Conservation (phyloP, 2,797 vertebrate species). For the Sphenodon punctatus region DNA sequence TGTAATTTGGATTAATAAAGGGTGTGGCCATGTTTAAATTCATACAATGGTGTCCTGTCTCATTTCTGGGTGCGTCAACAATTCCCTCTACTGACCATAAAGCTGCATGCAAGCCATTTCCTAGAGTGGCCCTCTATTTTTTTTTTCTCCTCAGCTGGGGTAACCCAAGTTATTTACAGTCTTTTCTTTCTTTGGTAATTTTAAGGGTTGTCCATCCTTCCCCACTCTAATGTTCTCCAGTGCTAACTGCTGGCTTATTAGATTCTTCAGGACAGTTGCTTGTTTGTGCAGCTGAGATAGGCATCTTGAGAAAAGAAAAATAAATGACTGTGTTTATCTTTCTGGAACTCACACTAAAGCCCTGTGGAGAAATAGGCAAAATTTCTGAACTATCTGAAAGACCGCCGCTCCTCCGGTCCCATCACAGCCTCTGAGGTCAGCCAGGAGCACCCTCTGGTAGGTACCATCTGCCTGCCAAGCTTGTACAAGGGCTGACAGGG, state of each 20-base stretch:
- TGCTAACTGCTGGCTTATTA: constrained; percentile 48
- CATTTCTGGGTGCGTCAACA: too few relatives aligned
- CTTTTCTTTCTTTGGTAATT: background rate
- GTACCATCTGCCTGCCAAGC: too few relatives aligned
- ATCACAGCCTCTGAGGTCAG: too few relatives aligned
- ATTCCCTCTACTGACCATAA: background rate
- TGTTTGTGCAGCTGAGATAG: constrained; percentile 34
- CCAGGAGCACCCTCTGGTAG: too few relatives aligned
- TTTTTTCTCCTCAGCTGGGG: background rate
- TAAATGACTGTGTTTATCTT: background rate
- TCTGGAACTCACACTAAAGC: too few relatives aligned
- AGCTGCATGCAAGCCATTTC: background rate
- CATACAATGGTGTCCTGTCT: too few relatives aligned
- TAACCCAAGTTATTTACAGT: background rate
- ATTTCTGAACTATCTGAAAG: too few relatives aligned
- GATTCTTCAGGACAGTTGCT: background rate
- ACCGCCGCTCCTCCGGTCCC: too few relatives aligned
- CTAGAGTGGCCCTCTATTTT: background rate
- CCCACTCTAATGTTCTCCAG: background rate
- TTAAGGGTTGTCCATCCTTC: constrained; percentile 11
- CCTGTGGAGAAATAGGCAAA: too few relatives aligned
- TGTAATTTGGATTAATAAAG: too few relatives aligned
- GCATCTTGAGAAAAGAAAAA: constrained; percentile 30
- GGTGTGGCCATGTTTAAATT: too few relatives aligned
- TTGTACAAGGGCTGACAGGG: too few relatives aligned